Conservation (phyloP, 2,888 invertebrate genomes). For the Mimumesa dahlbomi region DNA sequence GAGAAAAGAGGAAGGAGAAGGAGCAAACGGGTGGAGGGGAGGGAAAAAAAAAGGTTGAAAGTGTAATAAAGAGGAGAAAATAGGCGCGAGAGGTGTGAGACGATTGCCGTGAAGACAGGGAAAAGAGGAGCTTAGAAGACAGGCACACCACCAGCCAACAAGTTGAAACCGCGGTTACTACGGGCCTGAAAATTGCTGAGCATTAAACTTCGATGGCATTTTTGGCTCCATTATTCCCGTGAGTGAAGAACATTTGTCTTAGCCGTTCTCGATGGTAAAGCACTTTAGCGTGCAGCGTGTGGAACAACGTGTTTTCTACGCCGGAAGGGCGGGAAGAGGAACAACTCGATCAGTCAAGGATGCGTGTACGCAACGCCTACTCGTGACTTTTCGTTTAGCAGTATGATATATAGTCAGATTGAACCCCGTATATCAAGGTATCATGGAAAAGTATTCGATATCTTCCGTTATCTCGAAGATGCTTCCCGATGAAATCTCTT, state of each 20-base stretch:
- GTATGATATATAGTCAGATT: constrained; percentile 7
- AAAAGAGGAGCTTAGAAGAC: background rate
- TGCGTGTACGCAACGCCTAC: constrained; percentile 13
- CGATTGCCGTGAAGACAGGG: background rate
- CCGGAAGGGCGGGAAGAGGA: constrained; percentile 29
- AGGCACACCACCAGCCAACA: background rate
- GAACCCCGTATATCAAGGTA: no score
- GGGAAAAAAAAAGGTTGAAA: constrained; percentile 26
- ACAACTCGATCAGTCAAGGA: constrained; percentile 34
- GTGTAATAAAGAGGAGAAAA: constrained; percentile 33
- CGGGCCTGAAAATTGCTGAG: constrained; percentile 8
- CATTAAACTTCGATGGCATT: constrained; percentile 24
- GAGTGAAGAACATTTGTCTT: constrained; percentile 11
- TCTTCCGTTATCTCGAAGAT: no score
- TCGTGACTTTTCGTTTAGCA: constrained; percentile 7
- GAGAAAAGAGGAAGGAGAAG: constrained; percentile 43
- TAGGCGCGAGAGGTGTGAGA: constrained; percentile 47
- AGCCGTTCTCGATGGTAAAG: constrained; percentile 3
- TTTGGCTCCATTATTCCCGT: constrained; percentile 14
- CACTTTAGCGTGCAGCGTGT: constrained; percentile 4
- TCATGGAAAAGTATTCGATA: no score
- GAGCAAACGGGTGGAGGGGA: constrained; percentile 46
- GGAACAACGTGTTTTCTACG: background rate
- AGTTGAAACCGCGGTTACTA: background rate
- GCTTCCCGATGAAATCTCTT: no score